Evolutionary conservation across 1,140 invertebrate genomes (phyloP), one percentile per base, ranked within the genome.

Genomic region (Atta colombica): DNA sequence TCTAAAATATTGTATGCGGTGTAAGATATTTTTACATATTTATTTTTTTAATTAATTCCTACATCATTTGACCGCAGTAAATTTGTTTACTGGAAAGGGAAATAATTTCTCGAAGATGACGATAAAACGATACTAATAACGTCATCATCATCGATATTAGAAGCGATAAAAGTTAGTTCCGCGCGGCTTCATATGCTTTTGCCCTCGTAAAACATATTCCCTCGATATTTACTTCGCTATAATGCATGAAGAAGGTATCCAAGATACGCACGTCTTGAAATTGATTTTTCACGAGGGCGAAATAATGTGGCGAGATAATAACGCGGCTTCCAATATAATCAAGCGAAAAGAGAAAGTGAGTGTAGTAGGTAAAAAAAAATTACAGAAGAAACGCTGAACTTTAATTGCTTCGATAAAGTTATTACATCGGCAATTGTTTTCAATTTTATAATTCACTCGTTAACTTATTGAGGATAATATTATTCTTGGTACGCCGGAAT

Each of bases 41-140:
- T 5, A 39, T 35, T 35, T 71, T 39, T 25, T 39, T 4, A 35
- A 45, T 45, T 10, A n/a, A 45, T 45, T 45, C 18, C 12, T 49
- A 31, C 8, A 69, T 66, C 3, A 69, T 14, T 16, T 82, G 72
- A 74, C 74, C 28, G 5, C 4, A 6, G 3, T 16, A 61, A 72
- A 31, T 35, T 61, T 75, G 63, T 49, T 14, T 61, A 18, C 25
- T 55, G 21, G 35, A 31, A 31, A 35, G 14, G 7, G 14, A 3
- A 49, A 14, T 8, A 25, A 16, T 49, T 75, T 82, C 63, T 49
- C 14, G 25, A 74, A 63, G n/a, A 75, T 49, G 16, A 6, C 8
- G 25, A 51, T 84, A 75, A 84, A 74, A 75, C n/a, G 55, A 31
- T 75, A 84, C 60, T 84, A 68, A 53, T 58, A 80, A 63, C 14